These are phyloP conservation scores for Bombus polaris DNA, from an alignment of 1,140 invertebrate genomes.

Conservation along the genomic window DNA sequence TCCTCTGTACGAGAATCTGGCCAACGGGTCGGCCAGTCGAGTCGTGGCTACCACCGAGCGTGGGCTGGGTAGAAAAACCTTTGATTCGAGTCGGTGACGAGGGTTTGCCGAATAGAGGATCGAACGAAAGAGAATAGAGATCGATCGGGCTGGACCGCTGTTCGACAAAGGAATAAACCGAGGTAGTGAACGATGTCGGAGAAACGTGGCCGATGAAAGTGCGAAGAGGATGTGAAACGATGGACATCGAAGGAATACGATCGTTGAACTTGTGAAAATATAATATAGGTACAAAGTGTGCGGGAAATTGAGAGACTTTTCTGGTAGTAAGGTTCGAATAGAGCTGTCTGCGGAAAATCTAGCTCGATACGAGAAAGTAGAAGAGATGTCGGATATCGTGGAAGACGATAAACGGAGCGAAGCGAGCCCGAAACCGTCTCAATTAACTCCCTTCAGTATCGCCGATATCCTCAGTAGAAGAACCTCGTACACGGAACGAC, in stretches of 20 bases:
- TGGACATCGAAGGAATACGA: background rate
- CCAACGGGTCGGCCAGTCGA: slow-evolving; percentile 11
- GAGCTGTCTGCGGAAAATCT: background rate
- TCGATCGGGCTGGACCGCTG: background rate
- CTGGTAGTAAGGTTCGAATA: background rate
- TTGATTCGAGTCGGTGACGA: background rate
- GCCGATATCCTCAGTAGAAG: slow-evolving; percentile 79
- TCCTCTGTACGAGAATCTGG: background rate
- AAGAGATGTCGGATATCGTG: slow-evolving; percentile 41
- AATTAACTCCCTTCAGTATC: slow-evolving; percentile 81
- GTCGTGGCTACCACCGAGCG: slow-evolving; percentile 18
- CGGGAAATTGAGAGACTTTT: background rate
- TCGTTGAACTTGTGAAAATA: slow-evolving; percentile 1
- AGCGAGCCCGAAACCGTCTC: slow-evolving; percentile 74
- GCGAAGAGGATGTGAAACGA: background rate
- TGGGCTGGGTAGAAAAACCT: background rate
- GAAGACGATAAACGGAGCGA: slow-evolving; percentile 67
- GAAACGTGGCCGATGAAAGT: background rate
- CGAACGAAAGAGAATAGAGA: background rate
- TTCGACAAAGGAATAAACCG: background rate
- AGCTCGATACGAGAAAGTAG: too few species aligned
- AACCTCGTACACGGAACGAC: slow-evolving; percentile 63
- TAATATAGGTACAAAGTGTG: background rate
- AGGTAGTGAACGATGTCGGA: background rate
- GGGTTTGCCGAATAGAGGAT: background rate